Percentiles rank a stretch among this genome's conserved stretches.
These are phyloP conservation scores for Naja naja DNA, from an alignment of 2,113 vertebrate genomes.

Conservation along the genomic window DNA sequence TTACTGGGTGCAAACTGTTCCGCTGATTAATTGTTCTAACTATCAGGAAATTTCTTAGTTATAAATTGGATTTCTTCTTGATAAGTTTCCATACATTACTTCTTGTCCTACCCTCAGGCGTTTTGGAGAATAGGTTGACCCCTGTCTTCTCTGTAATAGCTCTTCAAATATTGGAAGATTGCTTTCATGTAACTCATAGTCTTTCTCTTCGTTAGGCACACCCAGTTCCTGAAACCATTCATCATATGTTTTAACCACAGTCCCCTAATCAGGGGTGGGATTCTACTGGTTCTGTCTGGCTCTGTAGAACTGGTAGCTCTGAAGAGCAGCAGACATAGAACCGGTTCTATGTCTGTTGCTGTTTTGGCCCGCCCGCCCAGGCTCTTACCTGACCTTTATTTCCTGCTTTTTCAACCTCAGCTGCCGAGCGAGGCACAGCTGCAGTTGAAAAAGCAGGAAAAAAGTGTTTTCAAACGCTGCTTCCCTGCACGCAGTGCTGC, in stretches of 20 bases:
- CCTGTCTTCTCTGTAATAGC: not conserved
- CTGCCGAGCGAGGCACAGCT: too few relatives aligned
- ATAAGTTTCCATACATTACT: not conserved
- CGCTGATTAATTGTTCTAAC: not conserved
- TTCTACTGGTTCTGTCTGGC: too few relatives aligned
- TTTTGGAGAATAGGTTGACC: not conserved
- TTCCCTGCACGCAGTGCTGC: too few relatives aligned
- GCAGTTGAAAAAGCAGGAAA: too few relatives aligned
- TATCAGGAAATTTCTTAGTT: not conserved
- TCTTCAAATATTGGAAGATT: not conserved
- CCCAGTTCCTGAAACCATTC: not conserved
- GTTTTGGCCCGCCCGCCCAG: too few relatives aligned
- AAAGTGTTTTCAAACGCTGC: too few relatives aligned
- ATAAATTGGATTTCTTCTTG: not conserved
- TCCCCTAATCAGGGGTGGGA: too few relatives aligned
- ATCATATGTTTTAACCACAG: not conserved
- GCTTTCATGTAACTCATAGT: not conserved
- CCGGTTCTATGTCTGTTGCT: too few relatives aligned
- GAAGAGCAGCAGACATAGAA: too few relatives aligned
- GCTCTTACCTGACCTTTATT: too few relatives aligned
- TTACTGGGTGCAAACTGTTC: not conserved
- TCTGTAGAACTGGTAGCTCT: too few relatives aligned
- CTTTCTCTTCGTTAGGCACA: not conserved
- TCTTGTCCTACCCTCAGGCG: not conserved
- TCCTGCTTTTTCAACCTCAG: too few relatives aligned